These are phyloP conservation scores for Notothenia rossii DNA, from an alignment of 2,113 vertebrate species.

Conservation along the genomic window DNA sequence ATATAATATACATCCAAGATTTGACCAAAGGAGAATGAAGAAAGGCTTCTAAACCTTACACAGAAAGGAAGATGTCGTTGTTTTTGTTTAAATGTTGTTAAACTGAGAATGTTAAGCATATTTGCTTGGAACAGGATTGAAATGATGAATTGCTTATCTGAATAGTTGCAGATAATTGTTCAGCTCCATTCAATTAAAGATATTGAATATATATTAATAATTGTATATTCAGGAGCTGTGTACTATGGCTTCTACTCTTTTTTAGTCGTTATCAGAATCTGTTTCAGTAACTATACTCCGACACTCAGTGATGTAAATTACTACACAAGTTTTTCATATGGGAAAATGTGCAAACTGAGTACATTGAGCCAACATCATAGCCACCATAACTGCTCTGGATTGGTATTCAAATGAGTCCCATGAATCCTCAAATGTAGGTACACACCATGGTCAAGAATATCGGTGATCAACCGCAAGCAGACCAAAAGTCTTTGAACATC, in stretches of 20 bases:
- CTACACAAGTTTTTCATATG: background rate
- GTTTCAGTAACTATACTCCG: background rate
- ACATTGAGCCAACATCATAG: too few relatives aligned
- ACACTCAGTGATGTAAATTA: too few relatives aligned
- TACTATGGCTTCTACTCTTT: background rate
- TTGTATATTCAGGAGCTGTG: too few relatives aligned
- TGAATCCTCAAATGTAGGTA: background rate
- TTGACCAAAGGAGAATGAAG: background rate
- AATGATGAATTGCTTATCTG: background rate
- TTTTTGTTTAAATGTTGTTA: background rate
- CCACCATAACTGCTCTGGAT: background rate
- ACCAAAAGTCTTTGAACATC: background rate
- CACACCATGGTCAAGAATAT: background rate
- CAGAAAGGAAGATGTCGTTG: background rate
- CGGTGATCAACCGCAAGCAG: background rate
- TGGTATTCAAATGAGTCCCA: background rate
- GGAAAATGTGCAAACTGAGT: background rate
- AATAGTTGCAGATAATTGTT: background rate
- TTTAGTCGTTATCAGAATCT: background rate
- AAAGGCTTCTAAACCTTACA: background rate
- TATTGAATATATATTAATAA: too few relatives aligned
- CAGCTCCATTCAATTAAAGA: background rate
- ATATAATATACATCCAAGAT: background rate
- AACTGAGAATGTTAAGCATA: too few relatives aligned
- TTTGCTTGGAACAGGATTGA: too few relatives aligned